Base-by-base conservation (phyloP, 2,888 invertebrate genomes). In the Agrotis exclamationis region DNA sequence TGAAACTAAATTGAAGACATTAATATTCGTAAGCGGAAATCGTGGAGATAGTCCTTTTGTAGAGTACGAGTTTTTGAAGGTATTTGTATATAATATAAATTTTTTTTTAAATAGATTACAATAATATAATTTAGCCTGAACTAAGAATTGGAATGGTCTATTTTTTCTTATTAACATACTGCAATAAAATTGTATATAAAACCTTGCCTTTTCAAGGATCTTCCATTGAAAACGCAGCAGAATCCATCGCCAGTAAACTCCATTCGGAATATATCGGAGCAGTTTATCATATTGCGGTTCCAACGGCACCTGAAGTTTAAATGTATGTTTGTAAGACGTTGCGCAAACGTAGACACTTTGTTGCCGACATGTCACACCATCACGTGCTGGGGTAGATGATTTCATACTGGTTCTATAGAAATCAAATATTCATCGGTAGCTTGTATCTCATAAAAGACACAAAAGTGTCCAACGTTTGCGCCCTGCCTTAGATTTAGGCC, bases 161-260 rank as follows among this genome's bases (percentile, higher is more conserved):
- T 20, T 50, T 50, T 50, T 22, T 51, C 14, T 51, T 50, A 20
- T 51, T 18, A 11, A 28, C 18, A 11, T 11, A 54, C 5, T 33
- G n/a, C 11, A 33, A 20, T 7, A 62, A 20, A 33, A 11, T 68
- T 51, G 11, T 20, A 7, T 1, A 1, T 14, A 24, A 63, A 20
- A 3, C 0, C 2, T 54, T 47, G 70, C 78, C 77, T 45, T 44
- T 63, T 76, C 20, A 78, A 63, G 11, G 78, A 95, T 56, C 90
- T 85, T 39, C 92, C 95, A 54, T 97, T 97, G 80, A 97, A 97
- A 1, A 95, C 92, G 71, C 97, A 97, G 83, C 97, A 97, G 84
- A 92, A 97, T 1, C 97, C 97, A 66, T 96, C 95, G 44, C 92
- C 93, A 3, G 97, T 96, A 6, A 96, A 87, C 50, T 96, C 94